phyloP scores from a whole-genome alignment of 2,888 invertebrate genomes.

The Uloborus plumipes region DNA sequence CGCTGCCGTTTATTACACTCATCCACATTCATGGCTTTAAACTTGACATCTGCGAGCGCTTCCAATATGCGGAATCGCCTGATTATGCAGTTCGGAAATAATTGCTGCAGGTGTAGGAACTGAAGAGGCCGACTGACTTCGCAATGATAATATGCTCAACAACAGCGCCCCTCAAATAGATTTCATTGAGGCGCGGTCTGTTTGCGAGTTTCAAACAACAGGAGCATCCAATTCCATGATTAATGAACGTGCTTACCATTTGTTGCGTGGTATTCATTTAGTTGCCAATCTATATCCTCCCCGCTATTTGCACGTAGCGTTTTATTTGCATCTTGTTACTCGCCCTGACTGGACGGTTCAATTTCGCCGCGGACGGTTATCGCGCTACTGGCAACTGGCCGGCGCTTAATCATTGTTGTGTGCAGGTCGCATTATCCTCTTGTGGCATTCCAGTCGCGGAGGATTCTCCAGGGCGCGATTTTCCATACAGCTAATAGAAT shows the following conservation, averaged over 20 bases:
- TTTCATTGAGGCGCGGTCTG: slow-evolving; percentile 4
- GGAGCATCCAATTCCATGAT: slow-evolving; percentile 24
- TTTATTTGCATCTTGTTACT: slow-evolving; percentile 32
- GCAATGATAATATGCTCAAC: slow-evolving; percentile 19
- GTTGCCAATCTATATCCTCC: neutral
- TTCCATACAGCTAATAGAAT: too few relatives aligned
- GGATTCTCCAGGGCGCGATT: too few relatives aligned
- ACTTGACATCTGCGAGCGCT: slow-evolving; percentile 19
- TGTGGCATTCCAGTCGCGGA: too few relatives aligned
- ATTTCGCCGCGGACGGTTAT: neutral
- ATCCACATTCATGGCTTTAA: slow-evolving; percentile 21
- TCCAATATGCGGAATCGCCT: slow-evolving; percentile 16
- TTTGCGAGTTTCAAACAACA: slow-evolving; percentile 16
- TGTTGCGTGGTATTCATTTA: slow-evolving; percentile 12
- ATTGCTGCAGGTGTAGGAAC: slow-evolving; percentile 23
- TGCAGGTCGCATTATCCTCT: too few relatives aligned
- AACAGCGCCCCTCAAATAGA: slow-evolving; percentile 1
- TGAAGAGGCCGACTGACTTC: neutral
- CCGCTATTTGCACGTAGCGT: slow-evolving; percentile 13
- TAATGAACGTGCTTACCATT: slow-evolving; percentile 20
- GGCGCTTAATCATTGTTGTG: too few relatives aligned
- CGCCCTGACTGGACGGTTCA: neutral
- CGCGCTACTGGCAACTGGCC: too few relatives aligned
- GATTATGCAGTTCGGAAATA: slow-evolving; percentile 28
- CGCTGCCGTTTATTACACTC: neutral